Conservation (phyloP, 2,888 invertebrate genomes). For the Theretra japonica region DNA sequence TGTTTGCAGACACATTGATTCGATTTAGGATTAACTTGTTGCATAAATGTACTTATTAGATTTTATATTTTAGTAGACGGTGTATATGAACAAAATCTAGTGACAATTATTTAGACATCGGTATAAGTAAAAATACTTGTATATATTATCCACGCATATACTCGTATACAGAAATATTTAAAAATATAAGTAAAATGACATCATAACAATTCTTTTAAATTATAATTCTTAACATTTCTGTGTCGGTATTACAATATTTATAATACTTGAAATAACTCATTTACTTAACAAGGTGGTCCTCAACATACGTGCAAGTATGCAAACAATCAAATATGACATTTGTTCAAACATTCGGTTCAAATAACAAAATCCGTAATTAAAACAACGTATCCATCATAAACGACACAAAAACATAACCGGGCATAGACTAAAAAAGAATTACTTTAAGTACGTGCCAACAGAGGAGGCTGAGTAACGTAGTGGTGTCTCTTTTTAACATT, state of each 20-base stretch:
- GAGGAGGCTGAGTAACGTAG: slow-evolving; percentile 42
- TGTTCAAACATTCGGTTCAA: slow-evolving; percentile 16
- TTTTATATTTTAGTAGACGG: no score
- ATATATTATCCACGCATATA: no score
- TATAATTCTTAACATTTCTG: no score
- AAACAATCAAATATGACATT: slow-evolving; percentile 1
- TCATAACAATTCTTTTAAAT: no score
- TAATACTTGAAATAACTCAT: background rate
- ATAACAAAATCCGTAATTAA: slow-evolving; percentile 41
- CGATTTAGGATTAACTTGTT: no score
- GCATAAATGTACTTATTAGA: no score
- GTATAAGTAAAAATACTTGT: no score
- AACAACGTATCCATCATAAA: slow-evolving; percentile 54
- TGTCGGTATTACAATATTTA: background rate
- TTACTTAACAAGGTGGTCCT: background rate
- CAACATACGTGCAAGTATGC: background rate
- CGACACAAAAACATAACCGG: slow-evolving; percentile 52
- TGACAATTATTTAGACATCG: no score
- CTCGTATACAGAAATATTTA: no score
- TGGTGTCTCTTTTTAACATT: slow-evolving; percentile 55
- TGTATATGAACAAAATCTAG: no score
- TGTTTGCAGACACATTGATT: no score
- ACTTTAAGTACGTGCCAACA: slow-evolving; percentile 46
- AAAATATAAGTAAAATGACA: no score
- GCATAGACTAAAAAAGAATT: slow-evolving; percentile 62